Evolutionary conservation across 1,140 invertebrate genomes (phyloP).

Genomic region (Macrotrachela quadricornifera): DNA sequence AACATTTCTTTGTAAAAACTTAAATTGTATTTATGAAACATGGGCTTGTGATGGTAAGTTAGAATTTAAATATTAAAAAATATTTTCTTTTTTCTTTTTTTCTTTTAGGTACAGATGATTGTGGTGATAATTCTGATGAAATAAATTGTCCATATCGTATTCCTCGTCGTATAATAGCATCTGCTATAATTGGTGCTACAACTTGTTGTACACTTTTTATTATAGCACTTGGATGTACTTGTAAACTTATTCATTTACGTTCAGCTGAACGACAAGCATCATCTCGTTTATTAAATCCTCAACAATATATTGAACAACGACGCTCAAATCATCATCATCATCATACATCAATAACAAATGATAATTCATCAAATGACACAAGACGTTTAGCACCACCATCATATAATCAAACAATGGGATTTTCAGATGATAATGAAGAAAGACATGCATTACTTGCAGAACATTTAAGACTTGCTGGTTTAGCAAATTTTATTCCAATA

Average conservation of each 20-base stretch:
- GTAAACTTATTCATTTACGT: slow-evolving; percentile 26
- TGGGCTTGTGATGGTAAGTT: slow-evolving; percentile 49
- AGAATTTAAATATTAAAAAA: no score
- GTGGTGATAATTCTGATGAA: slow-evolving; percentile 58
- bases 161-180: slow-evolving; percentile 30
- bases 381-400: slow-evolving; percentile 18
- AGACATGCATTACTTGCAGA: background rate
- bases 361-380: slow-evolving; percentile 1
- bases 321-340: no score
- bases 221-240: slow-evolving; percentile 33
- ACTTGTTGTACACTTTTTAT: slow-evolving; percentile 33
- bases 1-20: slow-evolving; percentile 31
- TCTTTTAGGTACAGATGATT: slow-evolving; percentile 36
- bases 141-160: slow-evolving; percentile 26
- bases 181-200: slow-evolving; percentile 34
- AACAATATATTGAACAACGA: background rate
- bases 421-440: slow-evolving; percentile 19
- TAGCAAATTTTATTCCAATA: no score
- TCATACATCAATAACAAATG: no score
- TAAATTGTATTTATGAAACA: slow-evolving; percentile 44
- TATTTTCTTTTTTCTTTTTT: no score
- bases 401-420: slow-evolving; percentile 22
- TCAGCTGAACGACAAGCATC: background rate
- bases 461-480: background rate
- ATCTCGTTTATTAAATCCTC: background rate